These are phyloP conservation scores for Acheta domesticus DNA, from an alignment of 2,888 invertebrate species.

Conservation along the genomic window DNA sequence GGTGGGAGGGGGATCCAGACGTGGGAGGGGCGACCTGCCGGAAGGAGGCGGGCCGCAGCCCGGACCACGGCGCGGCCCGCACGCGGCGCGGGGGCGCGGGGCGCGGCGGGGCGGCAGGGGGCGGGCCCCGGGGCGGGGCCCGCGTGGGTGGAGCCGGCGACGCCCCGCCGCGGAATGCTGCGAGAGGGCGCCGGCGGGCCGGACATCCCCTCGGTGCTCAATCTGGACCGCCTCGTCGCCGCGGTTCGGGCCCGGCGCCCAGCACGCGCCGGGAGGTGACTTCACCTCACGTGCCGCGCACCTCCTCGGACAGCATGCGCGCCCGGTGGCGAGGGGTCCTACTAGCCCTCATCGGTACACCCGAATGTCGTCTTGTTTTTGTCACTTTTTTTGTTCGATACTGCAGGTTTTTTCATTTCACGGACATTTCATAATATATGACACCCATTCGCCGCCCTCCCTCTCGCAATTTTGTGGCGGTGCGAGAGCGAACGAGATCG, in stretches of 20 bases:
- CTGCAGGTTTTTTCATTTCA: not conserved
- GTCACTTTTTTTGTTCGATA: not conserved
- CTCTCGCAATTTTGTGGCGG: not conserved
- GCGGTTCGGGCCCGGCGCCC: slow-evolving; percentile 29
- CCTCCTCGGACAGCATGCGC: not conserved
- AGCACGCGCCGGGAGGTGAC: slow-evolving; percentile 26
- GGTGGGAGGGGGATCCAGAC: not conserved
- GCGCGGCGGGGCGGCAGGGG: not conserved
- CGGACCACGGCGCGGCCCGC: slow-evolving; percentile 35
- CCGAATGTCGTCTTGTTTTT: slow-evolving; percentile 18
- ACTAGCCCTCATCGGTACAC: slow-evolving; percentile 20
- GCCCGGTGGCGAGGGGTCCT: not conserved
- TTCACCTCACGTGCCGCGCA: not conserved
- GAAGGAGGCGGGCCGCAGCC: slow-evolving; percentile 26
- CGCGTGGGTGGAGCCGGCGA: slow-evolving; percentile 18
- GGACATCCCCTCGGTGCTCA: slow-evolving; percentile 27
- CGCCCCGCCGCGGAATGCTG: slow-evolving; percentile 22
- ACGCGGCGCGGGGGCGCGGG: not conserved
- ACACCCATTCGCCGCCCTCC: not conserved
- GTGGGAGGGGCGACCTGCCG: slow-evolving; percentile 24
- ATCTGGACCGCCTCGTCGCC: slow-evolving; percentile 37
- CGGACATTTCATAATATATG: not conserved
- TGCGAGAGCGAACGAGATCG: not conserved
- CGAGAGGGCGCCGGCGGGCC: slow-evolving; percentile 26
- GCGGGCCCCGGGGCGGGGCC: not conserved